Evolutionary conservation across 1,140 invertebrate species (phyloP), one percentile per base, ranked within the genome.

Genomic region (Dinoponera quadriceps): DNA sequence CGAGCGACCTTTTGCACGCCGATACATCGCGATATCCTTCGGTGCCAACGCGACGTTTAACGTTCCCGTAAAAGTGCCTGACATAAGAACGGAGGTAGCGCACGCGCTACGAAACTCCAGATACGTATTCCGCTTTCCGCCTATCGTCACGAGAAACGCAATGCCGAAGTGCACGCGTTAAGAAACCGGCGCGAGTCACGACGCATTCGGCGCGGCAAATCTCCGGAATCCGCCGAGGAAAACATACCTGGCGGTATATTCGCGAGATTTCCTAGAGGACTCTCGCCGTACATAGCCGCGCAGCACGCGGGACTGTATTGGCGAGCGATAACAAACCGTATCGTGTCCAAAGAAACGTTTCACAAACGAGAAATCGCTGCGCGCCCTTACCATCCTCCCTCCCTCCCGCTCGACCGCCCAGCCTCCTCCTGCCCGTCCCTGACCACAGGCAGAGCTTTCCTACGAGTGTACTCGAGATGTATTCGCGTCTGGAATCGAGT

Each of bases 401-500:
- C 48, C 11, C 14, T 5, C 48, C 3, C 51, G 9, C 29, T 22
- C 33, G 11, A 16, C 27, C 20, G 0, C 33, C 1, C 25, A 18
- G 7, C 22, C 14, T 44, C 33, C 62, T 20, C 22, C 44, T 25
- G 48, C 20, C 25, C 44, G 16, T 57, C 62, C 38, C 38, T 44
- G 85, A 77, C 71, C 62, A 71, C 33, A 65, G 85, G 49, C 57
- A 86, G 83, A 87, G 60, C 82, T 85, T 85, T 85, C 66, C 75
- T 85, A 71, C 71, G 51, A 85, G 75, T 82, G 75, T 82, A 75
- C 85, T 88, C 86, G 85, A 87, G 81, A 81, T 87, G 84, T 75
- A 84, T 77, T 88, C 85, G 73, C 84, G 75, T 88, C 86, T 87
- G 72, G 75, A 84, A 87, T 87, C 82, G 87, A 88, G 87, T 85